A percentile compares a stretch with the other conserved stretches of the same genome.
Evolutionary conservation across 2,888 invertebrate genomes (phyloP).

Genomic region (Sabellastarte sp.): DNA sequence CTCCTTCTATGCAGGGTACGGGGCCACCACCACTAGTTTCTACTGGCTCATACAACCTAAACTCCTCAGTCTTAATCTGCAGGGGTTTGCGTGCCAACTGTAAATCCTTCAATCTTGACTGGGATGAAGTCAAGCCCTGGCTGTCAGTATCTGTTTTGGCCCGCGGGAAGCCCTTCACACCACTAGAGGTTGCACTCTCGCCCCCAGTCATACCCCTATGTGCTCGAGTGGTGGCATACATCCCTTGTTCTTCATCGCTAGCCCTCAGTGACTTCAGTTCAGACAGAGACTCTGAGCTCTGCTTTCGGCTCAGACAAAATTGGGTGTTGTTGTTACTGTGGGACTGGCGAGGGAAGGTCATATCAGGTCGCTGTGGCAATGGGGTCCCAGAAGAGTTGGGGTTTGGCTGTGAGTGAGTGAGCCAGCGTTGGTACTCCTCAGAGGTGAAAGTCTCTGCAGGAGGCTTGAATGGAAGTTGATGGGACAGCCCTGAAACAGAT

Average conservation of each 20-base stretch:
- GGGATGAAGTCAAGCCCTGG: neutral
- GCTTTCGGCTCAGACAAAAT: neutral
- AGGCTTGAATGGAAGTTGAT: no score
- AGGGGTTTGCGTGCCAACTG: conserved; percentile 53
- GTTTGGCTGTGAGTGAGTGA: neutral
- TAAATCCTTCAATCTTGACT: conserved; percentile 19
- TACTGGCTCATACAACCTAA: conserved; percentile 46
- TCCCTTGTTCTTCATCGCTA: neutral
- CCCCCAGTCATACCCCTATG: neutral
- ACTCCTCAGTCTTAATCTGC: conserved; percentile 55
- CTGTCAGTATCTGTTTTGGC: neutral
- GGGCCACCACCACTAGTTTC: conserved; percentile 1
- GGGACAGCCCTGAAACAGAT: no score
- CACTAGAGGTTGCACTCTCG: neutral
- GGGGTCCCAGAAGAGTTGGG: neutral
- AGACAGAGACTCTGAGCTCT: neutral
- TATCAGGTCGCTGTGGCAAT: neutral
- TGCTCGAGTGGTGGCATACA: neutral
- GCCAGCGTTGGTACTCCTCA: neutral
- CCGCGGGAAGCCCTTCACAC: no score
- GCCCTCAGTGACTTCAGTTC: neutral
- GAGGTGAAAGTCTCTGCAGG: no score
- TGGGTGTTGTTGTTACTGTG: neutral
- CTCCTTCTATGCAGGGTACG: conserved; percentile 39
- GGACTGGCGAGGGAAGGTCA: neutral